Evolutionary conservation across 2,888 invertebrate genomes (phyloP), one percentile per base, ranked within the genome.

Genomic region (Andrena haemorrhoa): DNA sequence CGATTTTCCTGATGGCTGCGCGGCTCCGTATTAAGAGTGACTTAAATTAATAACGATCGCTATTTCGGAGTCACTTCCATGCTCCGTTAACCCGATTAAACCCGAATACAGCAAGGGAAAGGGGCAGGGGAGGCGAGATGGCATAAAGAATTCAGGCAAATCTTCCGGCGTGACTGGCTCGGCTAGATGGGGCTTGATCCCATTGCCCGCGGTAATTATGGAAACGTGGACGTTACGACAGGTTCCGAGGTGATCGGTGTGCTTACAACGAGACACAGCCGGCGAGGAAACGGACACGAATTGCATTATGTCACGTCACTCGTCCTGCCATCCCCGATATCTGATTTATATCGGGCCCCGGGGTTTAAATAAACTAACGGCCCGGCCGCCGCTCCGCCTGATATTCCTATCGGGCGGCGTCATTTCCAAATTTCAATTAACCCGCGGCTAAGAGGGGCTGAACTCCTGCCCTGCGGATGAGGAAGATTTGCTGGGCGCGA

Each of bases 21-120:
- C 49, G 73, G 82, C 75, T 61, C 82, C 61, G 70, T 85, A 89
- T 89, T 89, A 86, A 89, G 88, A 89, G 86, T 86, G 88, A 83
- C 86, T 89, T 91, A 87, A 87, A 90, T 91, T 89, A 91, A 86
- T 91, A 86, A 90, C 88, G 86, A 77, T 76, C 85, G 89, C 92
- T 92, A 92, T 92, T 92, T 92, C 78, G 88, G 90, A 91, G 89
- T 82, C 86, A 89, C 89, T 85, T 87, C 89, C 88, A 88, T 88
- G 89, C 90, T 90, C 89, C 89, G 90, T 89, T 91, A 91, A 92
- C 91, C 90, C 89, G 91, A 92, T 92, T 92, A 91, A 88, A 79
- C 66, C 78, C 77, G 82, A 84, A 88, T 85, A 77, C 80, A 41
- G 41, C 5, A 16, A 41, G 41, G 41, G 41, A 0, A 1, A 12